phyloP scores from a whole-genome alignment of 2,888 invertebrate species.

The Rugalucina vietnamica region DNA sequence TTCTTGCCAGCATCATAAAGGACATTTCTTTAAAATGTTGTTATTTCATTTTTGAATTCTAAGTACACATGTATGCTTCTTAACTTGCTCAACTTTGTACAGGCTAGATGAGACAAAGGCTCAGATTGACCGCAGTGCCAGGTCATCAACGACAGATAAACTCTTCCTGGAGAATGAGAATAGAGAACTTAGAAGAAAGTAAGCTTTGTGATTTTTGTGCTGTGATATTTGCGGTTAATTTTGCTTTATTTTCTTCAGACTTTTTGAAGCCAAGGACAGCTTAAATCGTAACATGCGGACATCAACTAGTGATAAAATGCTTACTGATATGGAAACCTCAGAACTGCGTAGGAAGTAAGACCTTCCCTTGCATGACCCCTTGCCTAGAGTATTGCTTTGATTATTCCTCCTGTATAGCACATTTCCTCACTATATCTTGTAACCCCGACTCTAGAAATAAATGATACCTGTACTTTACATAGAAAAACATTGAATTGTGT shows the following conservation, averaged over 20 bases:
- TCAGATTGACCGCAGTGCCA: slow-evolving; percentile 66
- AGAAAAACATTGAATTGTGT: too few species aligned
- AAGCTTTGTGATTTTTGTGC: slow-evolving; percentile 48
- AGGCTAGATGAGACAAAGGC: slow-evolving; percentile 76
- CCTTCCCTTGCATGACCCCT: slow-evolving; percentile 45
- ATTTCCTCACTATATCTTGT: background rate
- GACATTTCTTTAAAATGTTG: too few species aligned
- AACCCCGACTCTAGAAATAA: too few species aligned
- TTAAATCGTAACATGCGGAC: slow-evolving; percentile 77
- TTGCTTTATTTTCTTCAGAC: slow-evolving; percentile 67
- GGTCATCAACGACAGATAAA: slow-evolving; percentile 73
- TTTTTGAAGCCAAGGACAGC: slow-evolving; percentile 80
- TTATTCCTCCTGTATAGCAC: background rate
- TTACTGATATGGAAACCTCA: slow-evolving; percentile 79
- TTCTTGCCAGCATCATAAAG: too few species aligned
- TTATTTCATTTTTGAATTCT: too few species aligned
- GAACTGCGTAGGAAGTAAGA: slow-evolving; percentile 82
- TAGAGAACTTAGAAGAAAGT: slow-evolving; percentile 78
- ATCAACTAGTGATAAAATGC: slow-evolving; percentile 82
- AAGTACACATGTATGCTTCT: too few species aligned
- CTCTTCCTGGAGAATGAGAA: slow-evolving; percentile 79
- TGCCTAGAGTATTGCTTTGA: background rate
- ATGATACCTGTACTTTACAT: too few species aligned
- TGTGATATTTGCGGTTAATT: background rate
- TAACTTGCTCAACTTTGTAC: too few species aligned